These are phyloP conservation scores for Petrolisthes manimaculis DNA, from an alignment of 2,888 invertebrate species.

Conservation along the genomic window DNA sequence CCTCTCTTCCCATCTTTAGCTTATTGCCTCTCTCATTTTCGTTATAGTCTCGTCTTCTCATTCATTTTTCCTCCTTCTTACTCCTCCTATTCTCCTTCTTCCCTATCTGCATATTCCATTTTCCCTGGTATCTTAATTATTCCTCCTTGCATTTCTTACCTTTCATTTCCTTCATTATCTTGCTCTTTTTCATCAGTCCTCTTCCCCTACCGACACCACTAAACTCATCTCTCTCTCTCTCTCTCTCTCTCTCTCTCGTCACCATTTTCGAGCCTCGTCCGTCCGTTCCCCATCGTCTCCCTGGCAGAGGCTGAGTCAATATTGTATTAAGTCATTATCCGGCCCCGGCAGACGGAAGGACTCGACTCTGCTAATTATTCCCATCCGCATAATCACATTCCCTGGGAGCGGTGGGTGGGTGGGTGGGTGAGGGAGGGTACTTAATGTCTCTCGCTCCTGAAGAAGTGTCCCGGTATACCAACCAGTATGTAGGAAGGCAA, in stretches of 20 bases:
- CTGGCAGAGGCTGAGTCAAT: conserved; percentile 27
- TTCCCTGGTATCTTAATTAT: background rate
- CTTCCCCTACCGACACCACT: background rate
- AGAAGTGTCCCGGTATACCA: too few species aligned
- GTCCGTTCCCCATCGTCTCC: background rate
- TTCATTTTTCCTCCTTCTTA: background rate
- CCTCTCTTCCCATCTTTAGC: too few species aligned
- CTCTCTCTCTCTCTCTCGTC: background rate
- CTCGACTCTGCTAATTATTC: background rate
- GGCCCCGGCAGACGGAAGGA: conserved; percentile 2
- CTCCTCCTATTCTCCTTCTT: background rate
- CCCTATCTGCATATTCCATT: background rate
- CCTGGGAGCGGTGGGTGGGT: too few species aligned
- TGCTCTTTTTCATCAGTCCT: background rate
- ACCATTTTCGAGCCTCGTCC: background rate
- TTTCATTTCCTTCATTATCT: background rate
- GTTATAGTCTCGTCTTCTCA: background rate
- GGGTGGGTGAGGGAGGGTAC: too few species aligned
- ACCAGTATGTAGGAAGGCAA: background rate
- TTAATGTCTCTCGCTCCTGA: too few species aligned
- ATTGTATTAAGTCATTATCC: conserved; percentile 44
- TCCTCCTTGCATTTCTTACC: background rate
- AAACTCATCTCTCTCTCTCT: background rate
- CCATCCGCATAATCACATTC: conserved; percentile 14
- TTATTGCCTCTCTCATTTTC: background rate